Percentiles rank a stretch among this genome's conserved stretches.
phyloP scores from a whole-genome alignment of 2,797 vertebrate species.

The Gambusia yucatana region DNA sequence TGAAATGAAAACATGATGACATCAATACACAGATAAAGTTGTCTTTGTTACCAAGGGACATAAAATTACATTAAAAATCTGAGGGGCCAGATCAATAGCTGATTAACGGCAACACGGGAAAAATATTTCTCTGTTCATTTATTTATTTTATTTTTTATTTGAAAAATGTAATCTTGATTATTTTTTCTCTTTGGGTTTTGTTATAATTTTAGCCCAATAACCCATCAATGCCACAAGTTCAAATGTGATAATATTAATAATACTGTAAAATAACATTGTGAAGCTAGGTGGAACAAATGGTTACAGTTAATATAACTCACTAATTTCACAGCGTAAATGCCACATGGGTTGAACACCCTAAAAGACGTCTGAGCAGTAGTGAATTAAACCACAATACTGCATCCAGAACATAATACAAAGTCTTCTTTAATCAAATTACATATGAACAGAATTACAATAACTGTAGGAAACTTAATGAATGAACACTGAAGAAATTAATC shows the following conservation, averaged over 20 bases:
- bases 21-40: slow-evolving; percentile 68
- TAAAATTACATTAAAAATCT: slow-evolving; percentile 83
- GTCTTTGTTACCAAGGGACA: slow-evolving; percentile 80
- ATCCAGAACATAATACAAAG: slow-evolving; percentile 73
- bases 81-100: slow-evolving; percentile 91
- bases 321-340: slow-evolving; percentile 11
- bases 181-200: slow-evolving; percentile 40
- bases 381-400: slow-evolving; percentile 10
- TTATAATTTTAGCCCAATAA: slow-evolving; percentile 63
- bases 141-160: slow-evolving; percentile 87
- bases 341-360: slow-evolving; percentile 17
- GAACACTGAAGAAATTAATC: slow-evolving; percentile 50
- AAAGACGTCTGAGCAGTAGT: background rate
- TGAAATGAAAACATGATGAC: slow-evolving; percentile 66
- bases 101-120: slow-evolving; percentile 88
- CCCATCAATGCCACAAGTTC: slow-evolving; percentile 82
- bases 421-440: slow-evolving; percentile 70
- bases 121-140: slow-evolving; percentile 83
- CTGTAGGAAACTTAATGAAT: slow-evolving; percentile 38
- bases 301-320: slow-evolving; percentile 31
- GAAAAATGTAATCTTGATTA: slow-evolving; percentile 82
- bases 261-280: slow-evolving; percentile 33
- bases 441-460: slow-evolving; percentile 54
- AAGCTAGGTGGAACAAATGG: slow-evolving; percentile 23
- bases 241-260: slow-evolving; percentile 51